These are phyloP conservation scores for Sebastes alutus DNA, from an alignment of 2,797 vertebrate genomes.

Conservation along the genomic window DNA sequence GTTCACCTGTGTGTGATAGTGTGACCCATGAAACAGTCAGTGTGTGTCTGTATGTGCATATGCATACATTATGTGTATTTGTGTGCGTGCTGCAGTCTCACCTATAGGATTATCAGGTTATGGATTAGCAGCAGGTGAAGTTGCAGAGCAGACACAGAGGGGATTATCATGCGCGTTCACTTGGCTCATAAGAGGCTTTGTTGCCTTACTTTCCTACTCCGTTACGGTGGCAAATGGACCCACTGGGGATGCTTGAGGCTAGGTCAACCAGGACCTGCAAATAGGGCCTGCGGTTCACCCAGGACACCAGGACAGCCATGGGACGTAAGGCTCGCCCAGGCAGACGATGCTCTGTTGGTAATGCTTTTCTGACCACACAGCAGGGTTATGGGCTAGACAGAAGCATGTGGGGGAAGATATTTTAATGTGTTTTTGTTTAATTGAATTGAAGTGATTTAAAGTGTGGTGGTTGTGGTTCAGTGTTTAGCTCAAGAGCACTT, in stretches of 20 bases:
- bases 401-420: background rate
- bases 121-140: slow-evolving; percentile 81
- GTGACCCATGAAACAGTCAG: background rate
- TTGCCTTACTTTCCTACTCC: slow-evolving; percentile 49
- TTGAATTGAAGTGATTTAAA: background rate
- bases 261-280: slow-evolving; percentile 30
- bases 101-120: slow-evolving; percentile 75
- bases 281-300: slow-evolving; percentile 41
- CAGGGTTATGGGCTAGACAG: slow-evolving; percentile 1
- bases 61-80: slow-evolving; percentile 27
- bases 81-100: slow-evolving; percentile 42
- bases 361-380: slow-evolving; percentile 42
- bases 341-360: slow-evolving; percentile 77
- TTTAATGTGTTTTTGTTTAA: background rate
- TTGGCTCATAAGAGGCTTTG: slow-evolving; percentile 77
- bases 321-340: slow-evolving; percentile 42
- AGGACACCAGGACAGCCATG: slow-evolving; percentile 63
- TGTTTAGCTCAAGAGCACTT: slow-evolving; percentile 12
- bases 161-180: slow-evolving; percentile 75
- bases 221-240: slow-evolving; percentile 54
- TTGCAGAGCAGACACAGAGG: slow-evolving; percentile 82
- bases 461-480: background rate
- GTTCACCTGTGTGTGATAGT: background rate
- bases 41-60: background rate
- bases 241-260: slow-evolving; percentile 12